Conservation (phyloP, 2,888 invertebrate genomes). For the Elmis aenea region DNA sequence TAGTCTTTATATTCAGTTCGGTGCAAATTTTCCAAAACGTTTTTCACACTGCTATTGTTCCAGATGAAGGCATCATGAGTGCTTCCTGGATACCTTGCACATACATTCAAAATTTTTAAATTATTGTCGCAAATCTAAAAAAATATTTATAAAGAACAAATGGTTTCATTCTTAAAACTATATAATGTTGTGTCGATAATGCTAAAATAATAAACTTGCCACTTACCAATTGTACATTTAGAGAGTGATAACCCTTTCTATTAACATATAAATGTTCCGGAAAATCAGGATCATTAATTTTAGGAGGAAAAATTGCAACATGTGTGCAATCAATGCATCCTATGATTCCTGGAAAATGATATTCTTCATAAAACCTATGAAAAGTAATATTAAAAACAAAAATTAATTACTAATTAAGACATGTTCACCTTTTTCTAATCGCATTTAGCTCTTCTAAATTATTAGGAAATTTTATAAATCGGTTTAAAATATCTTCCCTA, state of each 20-base stretch:
- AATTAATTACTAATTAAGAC: too few relatives aligned
- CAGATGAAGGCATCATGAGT: constrained; percentile 24
- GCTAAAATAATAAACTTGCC: neutral
- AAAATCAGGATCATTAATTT: constrained; percentile 15
- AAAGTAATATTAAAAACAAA: constrained; percentile 2
- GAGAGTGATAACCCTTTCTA: constrained; percentile 29
- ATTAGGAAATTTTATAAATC: constrained; percentile 14
- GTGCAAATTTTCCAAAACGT: constrained; percentile 13
- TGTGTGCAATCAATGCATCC: constrained; percentile 31
- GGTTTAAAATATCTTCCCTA: constrained; percentile 10
- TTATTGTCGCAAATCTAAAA: constrained; percentile 5
- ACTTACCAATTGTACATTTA: constrained; percentile 31
- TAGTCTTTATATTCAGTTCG: constrained; percentile 6
- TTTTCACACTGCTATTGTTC: constrained; percentile 18
- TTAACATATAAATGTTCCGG: constrained; percentile 29
- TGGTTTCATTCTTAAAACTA: too few relatives aligned
- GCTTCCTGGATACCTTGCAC: constrained; percentile 23
- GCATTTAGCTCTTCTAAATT: constrained; percentile 13
- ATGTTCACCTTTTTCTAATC: too few relatives aligned
- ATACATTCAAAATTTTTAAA: constrained; percentile 20
- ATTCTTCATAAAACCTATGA: constrained; percentile 12
- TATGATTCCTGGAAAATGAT: constrained; percentile 19
- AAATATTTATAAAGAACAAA: too few relatives aligned
- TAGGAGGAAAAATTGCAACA: constrained; percentile 27
- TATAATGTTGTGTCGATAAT: neutral